These are phyloP conservation scores for Gallirallus australis DNA, from an alignment of 2,797 vertebrate species.

Conservation along the genomic window DNA sequence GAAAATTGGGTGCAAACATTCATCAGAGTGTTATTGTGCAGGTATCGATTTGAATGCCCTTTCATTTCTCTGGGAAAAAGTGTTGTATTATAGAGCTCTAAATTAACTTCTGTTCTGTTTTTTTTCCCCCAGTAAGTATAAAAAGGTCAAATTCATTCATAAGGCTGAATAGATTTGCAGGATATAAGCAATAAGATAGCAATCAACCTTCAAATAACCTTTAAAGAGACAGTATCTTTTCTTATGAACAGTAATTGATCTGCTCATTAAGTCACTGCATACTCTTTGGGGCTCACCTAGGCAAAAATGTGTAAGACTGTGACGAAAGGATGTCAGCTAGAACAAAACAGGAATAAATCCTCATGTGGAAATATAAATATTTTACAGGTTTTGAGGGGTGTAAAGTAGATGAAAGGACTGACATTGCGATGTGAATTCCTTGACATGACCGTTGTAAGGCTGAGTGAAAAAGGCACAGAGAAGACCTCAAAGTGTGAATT, in stretches of 20 bases:
- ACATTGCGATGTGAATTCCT: neutral
- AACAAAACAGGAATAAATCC: constrained; percentile 49
- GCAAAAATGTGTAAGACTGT: constrained; percentile 31
- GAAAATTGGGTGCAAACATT: constrained; percentile 95
- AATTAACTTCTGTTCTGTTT: constrained; percentile 93
- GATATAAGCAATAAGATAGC: constrained; percentile 89
- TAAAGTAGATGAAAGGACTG: neutral
- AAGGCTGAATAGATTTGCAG: constrained; percentile 90
- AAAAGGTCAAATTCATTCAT: constrained; percentile 99
- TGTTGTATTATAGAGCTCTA: constrained; percentile 91
- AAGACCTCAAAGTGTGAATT: neutral
- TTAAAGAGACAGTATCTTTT: constrained; percentile 80
- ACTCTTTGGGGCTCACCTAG: constrained; percentile 73
- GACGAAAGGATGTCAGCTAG: constrained; percentile 49
- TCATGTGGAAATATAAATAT: neutral
- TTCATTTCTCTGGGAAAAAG: constrained; percentile 92
- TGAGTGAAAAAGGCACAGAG: neutral
- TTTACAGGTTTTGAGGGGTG: neutral
- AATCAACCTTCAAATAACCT: constrained; percentile 93
- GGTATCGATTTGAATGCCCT: constrained; percentile 97
- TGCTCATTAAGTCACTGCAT: constrained; percentile 77
- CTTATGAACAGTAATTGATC: constrained; percentile 82
- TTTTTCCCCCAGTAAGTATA: constrained; percentile 85
- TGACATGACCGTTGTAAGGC: neutral
- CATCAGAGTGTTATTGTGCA: constrained; percentile 93